Evolutionary conservation across 2,797 vertebrate genomes (phyloP).

Genomic region (Rhinella marina): DNA sequence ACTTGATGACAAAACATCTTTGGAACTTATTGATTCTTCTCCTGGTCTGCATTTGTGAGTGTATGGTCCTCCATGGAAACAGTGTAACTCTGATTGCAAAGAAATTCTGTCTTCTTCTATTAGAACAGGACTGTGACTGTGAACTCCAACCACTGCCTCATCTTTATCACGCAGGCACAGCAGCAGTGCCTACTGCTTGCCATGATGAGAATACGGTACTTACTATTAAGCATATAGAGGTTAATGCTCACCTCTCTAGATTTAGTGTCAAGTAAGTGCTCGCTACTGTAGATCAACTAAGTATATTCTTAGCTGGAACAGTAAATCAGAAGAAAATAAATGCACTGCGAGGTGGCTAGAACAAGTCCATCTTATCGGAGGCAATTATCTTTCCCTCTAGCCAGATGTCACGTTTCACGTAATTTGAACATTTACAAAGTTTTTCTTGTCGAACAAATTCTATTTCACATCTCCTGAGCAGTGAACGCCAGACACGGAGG

Average conservation of each 20-base stretch:
- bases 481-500: background rate
- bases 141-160: too few relatives aligned
- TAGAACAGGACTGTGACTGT: too few relatives aligned
- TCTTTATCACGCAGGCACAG: too few relatives aligned
- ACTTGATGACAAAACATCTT: too few relatives aligned
- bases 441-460: constrained; percentile 30
- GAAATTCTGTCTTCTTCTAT: too few relatives aligned
- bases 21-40: too few relatives aligned
- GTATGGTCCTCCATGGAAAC: too few relatives aligned
- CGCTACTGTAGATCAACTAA: background rate
- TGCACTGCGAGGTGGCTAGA: background rate
- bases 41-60: too few relatives aligned
- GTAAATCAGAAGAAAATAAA: background rate
- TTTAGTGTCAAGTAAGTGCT: background rate
- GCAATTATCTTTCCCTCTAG: constrained; percentile 33
- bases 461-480: constrained; percentile 46
- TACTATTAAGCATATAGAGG: background rate
- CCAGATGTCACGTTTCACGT: constrained; percentile 25
- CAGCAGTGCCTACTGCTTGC: too few relatives aligned
- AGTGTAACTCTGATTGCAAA: too few relatives aligned
- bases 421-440: constrained; percentile 23
- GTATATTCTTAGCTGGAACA: background rate
- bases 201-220: too few relatives aligned
- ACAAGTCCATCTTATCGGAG: constrained; percentile 12
- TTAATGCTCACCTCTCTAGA: background rate